Evolutionary conservation across 2,113 vertebrate species (phyloP).

Genomic region (Bambusicola thoracicus): DNA sequence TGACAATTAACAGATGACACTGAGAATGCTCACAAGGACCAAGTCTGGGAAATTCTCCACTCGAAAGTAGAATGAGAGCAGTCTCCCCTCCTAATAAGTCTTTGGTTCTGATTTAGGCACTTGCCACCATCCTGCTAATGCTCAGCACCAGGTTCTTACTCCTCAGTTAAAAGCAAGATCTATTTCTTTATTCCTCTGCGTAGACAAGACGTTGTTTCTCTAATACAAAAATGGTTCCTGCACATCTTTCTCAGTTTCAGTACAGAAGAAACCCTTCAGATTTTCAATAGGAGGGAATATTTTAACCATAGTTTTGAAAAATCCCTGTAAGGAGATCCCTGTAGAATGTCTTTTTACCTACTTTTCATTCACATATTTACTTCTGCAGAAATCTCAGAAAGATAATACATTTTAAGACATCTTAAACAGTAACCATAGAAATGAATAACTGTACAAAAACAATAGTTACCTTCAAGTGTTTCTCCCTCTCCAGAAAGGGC

Average conservation of each 20-base stretch:
- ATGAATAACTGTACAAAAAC: neutral
- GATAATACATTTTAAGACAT: neutral
- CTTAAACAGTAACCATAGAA: neutral
- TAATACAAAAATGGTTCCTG: neutral
- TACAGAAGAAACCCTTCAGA: neutral
- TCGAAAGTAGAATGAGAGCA: neutral
- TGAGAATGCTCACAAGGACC: constrained; percentile 8
- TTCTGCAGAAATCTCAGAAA: neutral
- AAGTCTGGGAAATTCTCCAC: neutral
- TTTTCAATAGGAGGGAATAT: neutral
- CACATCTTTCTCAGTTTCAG: neutral
- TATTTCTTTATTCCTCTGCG: neutral
- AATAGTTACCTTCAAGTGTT: constrained; percentile 92
- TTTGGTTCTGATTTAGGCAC: neutral
- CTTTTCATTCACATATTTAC: neutral
- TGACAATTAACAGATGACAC: constrained; percentile 31
- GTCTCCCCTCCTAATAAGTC: neutral
- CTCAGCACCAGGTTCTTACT: neutral
- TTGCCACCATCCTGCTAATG: neutral
- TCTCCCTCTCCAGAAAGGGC: constrained; percentile 90
- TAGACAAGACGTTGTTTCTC: neutral
- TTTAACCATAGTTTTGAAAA: neutral
- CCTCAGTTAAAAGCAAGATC: neutral
- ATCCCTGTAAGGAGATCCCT: neutral
- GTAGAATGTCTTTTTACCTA: neutral